Percentiles rank a stretch among this genome's conserved stretches.
Evolutionary conservation across 2,113 vertebrate genomes (phyloP).

Genomic region (Theristicus caerulescens): DNA sequence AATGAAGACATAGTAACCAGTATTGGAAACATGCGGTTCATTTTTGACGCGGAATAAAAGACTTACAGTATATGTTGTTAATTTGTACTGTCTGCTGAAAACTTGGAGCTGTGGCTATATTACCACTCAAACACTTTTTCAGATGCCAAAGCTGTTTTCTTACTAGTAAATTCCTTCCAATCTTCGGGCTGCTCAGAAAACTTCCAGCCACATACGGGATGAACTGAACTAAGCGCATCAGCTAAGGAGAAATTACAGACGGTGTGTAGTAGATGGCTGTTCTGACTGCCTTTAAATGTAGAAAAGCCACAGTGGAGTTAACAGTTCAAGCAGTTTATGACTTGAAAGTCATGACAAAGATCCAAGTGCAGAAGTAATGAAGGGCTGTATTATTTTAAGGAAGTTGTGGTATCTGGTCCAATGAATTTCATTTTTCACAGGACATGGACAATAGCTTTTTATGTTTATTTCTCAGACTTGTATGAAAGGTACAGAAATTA

Average conservation of each 20-base stretch:
- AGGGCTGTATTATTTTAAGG: conserved; percentile 69
- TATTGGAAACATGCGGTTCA: neutral
- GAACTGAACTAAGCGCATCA: conserved; percentile 40
- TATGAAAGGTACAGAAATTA: conserved; percentile 15
- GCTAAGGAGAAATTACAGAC: conserved; percentile 30
- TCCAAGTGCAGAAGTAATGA: conserved; percentile 47
- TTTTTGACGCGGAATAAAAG: neutral
- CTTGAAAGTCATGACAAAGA: conserved; percentile 31
- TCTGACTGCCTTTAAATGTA: conserved; percentile 19
- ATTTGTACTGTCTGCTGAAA: conserved; percentile 5
- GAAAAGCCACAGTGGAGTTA: conserved; percentile 9
- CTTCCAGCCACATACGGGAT: conserved; percentile 2
- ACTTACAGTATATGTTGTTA: neutral
- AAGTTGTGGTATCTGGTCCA: conserved; percentile 63
- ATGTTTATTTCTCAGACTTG: conserved; percentile 70
- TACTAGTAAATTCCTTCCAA: conserved; percentile 54
- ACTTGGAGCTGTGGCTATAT: neutral
- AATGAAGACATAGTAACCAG: neutral
- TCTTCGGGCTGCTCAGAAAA: conserved; percentile 23
- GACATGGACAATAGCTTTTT: conserved; percentile 75
- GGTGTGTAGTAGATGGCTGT: conserved; percentile 13
- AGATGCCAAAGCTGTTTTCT: conserved; percentile 24
- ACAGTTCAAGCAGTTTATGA: conserved; percentile 53
- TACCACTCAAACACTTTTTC: conserved; percentile 19
- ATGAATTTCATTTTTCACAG: conserved; percentile 69